Percentiles rank a stretch among this genome's conserved stretches.
phyloP scores from a whole-genome alignment of 2,797 vertebrate genomes.

The Mus caroli region DNA sequence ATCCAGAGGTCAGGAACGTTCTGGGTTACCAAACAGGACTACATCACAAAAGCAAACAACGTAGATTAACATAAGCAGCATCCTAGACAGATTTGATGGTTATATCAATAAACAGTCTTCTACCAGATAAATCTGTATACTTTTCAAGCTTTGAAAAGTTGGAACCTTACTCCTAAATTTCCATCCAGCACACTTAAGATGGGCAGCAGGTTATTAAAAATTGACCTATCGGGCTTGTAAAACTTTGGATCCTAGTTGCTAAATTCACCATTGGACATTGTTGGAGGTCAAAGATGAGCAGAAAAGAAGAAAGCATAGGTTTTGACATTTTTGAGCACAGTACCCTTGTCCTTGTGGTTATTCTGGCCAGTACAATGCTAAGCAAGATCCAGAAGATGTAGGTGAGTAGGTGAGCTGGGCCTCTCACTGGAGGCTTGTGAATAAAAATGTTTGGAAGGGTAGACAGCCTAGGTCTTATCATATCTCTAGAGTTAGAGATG shows the following conservation, averaged over 20 bases:
- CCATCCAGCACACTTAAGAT: neutral
- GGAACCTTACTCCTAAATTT: slow-evolving; percentile 1
- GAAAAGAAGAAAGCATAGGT: neutral
- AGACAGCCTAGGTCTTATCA: neutral
- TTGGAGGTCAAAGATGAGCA: neutral
- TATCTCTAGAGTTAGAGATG: neutral
- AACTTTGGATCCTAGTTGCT: neutral
- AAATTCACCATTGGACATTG: neutral
- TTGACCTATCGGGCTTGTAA: slow-evolving; percentile 2
- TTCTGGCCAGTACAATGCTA: neutral
- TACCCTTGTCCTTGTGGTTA: neutral
- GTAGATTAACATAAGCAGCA: neutral
- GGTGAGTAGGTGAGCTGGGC: neutral
- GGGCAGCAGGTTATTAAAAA: neutral
- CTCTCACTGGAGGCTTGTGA: neutral
- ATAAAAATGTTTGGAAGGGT: neutral
- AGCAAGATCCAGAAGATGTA: neutral
- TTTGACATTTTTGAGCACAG: neutral
- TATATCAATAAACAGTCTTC: neutral
- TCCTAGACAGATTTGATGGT: neutral
- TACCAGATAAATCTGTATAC: neutral
- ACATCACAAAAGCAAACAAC: neutral
- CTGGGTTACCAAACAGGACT: neutral
- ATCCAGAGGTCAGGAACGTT: neutral
- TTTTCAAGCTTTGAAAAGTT: slow-evolving; percentile 32